Base-by-base conservation (phyloP, 2,888 invertebrate species). In the Piscicola geometra region DNA sequence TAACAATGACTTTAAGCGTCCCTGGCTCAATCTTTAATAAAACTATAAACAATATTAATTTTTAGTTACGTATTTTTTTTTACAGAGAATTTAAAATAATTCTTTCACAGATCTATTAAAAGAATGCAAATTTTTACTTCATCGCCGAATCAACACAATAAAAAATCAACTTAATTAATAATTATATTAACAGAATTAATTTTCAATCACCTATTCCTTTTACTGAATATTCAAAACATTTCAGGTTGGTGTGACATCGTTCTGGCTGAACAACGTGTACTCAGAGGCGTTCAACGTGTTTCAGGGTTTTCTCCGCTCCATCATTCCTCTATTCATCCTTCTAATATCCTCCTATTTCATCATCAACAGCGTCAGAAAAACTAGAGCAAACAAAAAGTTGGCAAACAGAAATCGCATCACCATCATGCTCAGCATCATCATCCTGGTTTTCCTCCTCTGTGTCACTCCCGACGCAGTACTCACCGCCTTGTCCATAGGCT, bases 381-480 rank as follows among this genome's bases (percentile, higher is more conserved):
- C 81, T 3, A 68, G 79, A 15, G 76, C 78, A 56, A 77, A 76
- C 71, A 77, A 75, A 52, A 56, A 56, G n/a, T 21, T 83, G 74
- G 82, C 82, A 0, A 82, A 83, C 0, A 73, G 83, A 56, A 84
- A 84, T 78, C 81, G 84, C 36, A 84, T 85, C 50, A 85, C 85
- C 1, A 77, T 84, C 12, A 85, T 85, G 81, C 82, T 85, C 68
- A 82, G 84, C 68, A 81, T 83, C 36, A 82, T 85, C 30, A 82
- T 85, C 33, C 79, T 84, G 32, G 82, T 83, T 70, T 85, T 85
- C 79, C 79, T 84, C 21, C 80, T 84, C 70, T 85, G 84, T 79
- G 82, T 84, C 66, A 83, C 83, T 67, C 85, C 85, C 0, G 85
- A 85, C 76, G 84, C 85, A 66, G 80, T 85, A 50, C 81, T 85